These are phyloP conservation scores for Falco peregrinus DNA, from an alignment of 2,797 vertebrate species.

Conservation along the genomic window DNA sequence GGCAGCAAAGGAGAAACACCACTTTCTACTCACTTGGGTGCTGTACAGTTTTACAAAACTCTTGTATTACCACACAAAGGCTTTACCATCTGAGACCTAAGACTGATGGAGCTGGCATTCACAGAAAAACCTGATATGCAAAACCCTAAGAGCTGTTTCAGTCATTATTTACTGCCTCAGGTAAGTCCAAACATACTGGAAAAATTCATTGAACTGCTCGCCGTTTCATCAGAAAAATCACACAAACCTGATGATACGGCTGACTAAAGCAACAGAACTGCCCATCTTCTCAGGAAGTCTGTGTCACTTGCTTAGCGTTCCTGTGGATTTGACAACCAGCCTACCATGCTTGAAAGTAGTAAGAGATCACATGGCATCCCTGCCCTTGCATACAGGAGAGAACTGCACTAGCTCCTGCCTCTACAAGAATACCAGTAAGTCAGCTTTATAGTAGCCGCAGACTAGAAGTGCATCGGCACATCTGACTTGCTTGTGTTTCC, in stretches of 20 bases:
- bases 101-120: not conserved
- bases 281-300: not conserved
- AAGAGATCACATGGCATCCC: not conserved
- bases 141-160: not conserved
- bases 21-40: not conserved
- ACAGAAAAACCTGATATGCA: not conserved
- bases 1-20: not conserved
- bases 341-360: accelerated
- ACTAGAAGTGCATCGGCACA: not conserved
- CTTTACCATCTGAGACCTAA: not conserved
- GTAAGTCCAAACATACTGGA: not conserved
- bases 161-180: not conserved
- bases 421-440: not conserved
- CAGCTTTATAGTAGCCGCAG: not conserved
- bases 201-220: not conserved
- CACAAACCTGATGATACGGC: not conserved
- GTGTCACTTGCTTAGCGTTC: not conserved
- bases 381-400: not conserved
- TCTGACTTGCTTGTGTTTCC: not conserved
- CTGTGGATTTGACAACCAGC: not conserved
- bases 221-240: not conserved
- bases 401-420: not conserved
- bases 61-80: not conserved
- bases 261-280: not conserved
- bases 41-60: not conserved